Conservation (phyloP, 2,113 vertebrate species). For the Sapajus apella region DNA sequence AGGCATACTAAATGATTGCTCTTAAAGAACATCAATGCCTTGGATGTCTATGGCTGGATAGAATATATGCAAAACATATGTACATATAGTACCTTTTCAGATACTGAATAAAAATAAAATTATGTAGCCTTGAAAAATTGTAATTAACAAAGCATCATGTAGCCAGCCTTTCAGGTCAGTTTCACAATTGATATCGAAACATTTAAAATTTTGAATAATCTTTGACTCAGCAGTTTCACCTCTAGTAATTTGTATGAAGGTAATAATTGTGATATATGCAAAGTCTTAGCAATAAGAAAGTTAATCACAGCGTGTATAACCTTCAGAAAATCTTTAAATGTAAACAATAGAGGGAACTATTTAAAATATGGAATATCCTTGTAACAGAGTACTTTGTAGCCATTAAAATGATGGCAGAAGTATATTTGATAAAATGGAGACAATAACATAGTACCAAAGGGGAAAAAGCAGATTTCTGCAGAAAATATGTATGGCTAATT, state of each 20-base stretch:
- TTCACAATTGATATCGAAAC: background rate
- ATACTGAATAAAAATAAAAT: background rate
- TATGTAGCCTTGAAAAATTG: background rate
- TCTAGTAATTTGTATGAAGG: background rate
- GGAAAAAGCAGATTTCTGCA: background rate
- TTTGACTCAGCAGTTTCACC: background rate
- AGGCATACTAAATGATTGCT: background rate
- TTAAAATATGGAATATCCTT: background rate
- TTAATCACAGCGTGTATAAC: background rate
- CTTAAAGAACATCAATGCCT: background rate
- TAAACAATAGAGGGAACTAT: background rate
- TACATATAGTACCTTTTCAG: background rate
- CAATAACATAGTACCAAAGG: background rate
- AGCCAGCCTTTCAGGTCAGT: background rate
- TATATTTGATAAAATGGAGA: background rate
- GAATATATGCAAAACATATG: background rate
- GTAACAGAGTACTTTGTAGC: background rate
- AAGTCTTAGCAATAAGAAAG: background rate
- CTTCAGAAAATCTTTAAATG: background rate
- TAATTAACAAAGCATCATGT: background rate
- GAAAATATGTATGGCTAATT: background rate
- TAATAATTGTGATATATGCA: background rate
- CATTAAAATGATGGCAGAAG: background rate
- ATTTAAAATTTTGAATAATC: background rate
- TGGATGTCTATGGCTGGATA: background rate